Conservation (phyloP, 1,140 invertebrate genomes). For the Drosophila sucinea region DNA sequence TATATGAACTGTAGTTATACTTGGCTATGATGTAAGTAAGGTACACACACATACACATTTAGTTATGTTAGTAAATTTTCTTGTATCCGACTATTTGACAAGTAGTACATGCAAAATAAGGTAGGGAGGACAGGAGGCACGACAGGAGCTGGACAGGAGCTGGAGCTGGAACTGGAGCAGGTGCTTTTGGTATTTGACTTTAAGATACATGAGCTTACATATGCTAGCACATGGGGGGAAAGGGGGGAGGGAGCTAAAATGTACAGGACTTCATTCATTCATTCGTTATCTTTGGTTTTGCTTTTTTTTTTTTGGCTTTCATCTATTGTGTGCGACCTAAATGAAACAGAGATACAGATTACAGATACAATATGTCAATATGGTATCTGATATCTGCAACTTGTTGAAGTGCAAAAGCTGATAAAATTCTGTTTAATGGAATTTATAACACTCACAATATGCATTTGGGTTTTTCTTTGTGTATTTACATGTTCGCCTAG, state of each 20-base stretch:
- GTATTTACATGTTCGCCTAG: constrained; percentile 9
- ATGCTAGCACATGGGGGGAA: not conserved
- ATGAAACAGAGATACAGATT: constrained; percentile 37
- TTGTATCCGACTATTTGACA: constrained; percentile 10
- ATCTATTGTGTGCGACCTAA: constrained; percentile 51
- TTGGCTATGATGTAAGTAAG: constrained; percentile 49
- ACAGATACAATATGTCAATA: constrained; percentile 2
- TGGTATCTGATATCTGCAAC: constrained; percentile 14
- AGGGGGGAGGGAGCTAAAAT: not conserved
- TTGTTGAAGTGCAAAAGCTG: constrained; percentile 67
- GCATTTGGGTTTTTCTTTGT: not conserved
- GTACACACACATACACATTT: constrained; percentile 57
- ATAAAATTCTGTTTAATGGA: constrained; percentile 58
- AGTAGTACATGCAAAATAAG: constrained; percentile 9
- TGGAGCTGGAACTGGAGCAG: not conserved
- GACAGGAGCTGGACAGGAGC: not conserved
- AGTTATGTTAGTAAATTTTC: constrained; percentile 12
- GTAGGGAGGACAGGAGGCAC: not conserved
- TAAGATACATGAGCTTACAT: not conserved
- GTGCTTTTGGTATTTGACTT: constrained; percentile 1
- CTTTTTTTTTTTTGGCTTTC: constrained; percentile 12
- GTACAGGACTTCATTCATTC: not conserved
- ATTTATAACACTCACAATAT: constrained; percentile 48
- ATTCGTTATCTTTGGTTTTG: not conserved
- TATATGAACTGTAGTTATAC: constrained; percentile 34